Evolutionary conservation across 2,888 invertebrate species (phyloP).

Genomic region (Molorchus minor): DNA sequence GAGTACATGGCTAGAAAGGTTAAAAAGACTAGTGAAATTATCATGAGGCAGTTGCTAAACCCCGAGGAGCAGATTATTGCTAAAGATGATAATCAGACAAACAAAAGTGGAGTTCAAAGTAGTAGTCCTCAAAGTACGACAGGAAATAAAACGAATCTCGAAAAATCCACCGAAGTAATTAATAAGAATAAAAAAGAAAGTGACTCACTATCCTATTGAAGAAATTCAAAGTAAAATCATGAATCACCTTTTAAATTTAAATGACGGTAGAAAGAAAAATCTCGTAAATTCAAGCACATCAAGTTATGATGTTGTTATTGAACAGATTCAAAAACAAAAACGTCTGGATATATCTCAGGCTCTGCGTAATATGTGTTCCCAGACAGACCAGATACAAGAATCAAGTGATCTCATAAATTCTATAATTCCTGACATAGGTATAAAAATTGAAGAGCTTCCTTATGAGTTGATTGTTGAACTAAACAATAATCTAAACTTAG

Average conservation of each 20-base stretch:
- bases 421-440: conserved; percentile 59
- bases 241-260: conserved; percentile 56
- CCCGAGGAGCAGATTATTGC: conserved; percentile 24
- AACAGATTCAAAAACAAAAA: conserved; percentile 57
- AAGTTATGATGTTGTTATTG: conserved; percentile 56
- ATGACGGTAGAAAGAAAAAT: conserved; percentile 55
- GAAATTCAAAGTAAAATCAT: conserved; percentile 58
- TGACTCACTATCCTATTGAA: conserved; percentile 43
- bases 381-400: conserved; percentile 42
- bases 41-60: conserved; percentile 52
- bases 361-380: conserved; percentile 55
- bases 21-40: conserved; percentile 56
- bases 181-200: conserved; percentile 27
- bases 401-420: conserved; percentile 54
- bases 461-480: conserved; percentile 55
- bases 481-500: conserved; percentile 50
- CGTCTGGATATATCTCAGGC: conserved; percentile 58
- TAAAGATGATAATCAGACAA: background rate
- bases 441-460: conserved; percentile 58
- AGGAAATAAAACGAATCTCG: conserved; percentile 8
- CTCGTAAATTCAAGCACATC: conserved; percentile 54
- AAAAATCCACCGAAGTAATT: conserved; percentile 11
- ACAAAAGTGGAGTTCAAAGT: conserved; percentile 9
- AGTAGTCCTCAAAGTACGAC: background rate
- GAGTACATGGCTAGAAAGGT: conserved; percentile 57